These are phyloP conservation scores for Gymnorhina tibicen DNA, from an alignment of 2,113 vertebrate species.

Conservation along the genomic window DNA sequence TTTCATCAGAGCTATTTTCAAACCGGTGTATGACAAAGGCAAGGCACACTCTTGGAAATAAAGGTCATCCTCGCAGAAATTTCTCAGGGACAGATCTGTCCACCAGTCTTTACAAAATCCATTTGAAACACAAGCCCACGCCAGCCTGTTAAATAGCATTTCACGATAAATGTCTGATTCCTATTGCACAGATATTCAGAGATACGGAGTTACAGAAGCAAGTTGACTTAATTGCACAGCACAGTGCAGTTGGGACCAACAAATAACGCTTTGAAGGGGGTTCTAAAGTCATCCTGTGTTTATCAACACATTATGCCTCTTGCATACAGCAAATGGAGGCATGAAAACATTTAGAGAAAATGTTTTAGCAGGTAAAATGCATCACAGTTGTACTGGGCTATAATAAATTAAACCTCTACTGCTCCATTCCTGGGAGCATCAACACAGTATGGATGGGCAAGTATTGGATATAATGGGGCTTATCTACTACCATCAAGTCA, in stretches of 20 bases:
- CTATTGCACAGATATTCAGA: not conserved
- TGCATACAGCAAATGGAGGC: not conserved
- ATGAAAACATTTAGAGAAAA: not conserved
- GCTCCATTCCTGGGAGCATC: not conserved
- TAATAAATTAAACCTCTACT: not conserved
- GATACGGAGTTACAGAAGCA: accelerated
- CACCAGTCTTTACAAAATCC: not conserved
- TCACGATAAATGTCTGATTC: not conserved
- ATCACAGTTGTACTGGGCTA: not conserved
- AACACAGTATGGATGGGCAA: not conserved
- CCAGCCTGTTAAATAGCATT: not conserved
- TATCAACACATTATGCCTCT: not conserved
- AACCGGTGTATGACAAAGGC: not conserved
- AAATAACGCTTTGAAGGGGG: not conserved
- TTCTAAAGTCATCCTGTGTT: not conserved
- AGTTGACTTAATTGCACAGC: not conserved
- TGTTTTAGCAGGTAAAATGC: not conserved
- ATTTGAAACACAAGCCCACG: not conserved
- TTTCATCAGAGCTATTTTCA: not conserved
- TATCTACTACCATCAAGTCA: not conserved
- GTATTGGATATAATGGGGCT: not conserved
- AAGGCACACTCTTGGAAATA: not conserved
- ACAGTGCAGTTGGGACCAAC: not conserved
- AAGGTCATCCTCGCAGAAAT: not conserved
- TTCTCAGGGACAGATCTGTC: not conserved